These are phyloP conservation scores for Pachymerium ferrugineum DNA, from an alignment of 2,888 invertebrate genomes.

Conservation along the genomic window DNA sequence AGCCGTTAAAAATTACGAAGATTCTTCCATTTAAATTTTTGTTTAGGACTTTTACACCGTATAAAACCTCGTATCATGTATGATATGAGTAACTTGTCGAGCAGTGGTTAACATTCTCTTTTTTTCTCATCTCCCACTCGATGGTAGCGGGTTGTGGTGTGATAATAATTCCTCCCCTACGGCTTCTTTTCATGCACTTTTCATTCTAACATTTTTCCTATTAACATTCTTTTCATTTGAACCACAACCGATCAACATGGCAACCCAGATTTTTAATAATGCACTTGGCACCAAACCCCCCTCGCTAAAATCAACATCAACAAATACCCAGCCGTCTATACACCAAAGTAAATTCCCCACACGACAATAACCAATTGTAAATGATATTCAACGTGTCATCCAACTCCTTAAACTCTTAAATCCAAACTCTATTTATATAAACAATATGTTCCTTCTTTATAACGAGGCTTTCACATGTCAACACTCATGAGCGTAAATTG, in stretches of 20 bases:
- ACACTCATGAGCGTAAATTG: conserved; percentile 27
- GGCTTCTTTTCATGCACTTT: conserved; percentile 26
- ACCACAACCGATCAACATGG: conserved; percentile 27
- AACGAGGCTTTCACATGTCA: not conserved
- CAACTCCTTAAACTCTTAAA: not conserved
- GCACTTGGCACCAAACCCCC: conserved; percentile 14
- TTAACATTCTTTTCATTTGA: conserved; percentile 29
- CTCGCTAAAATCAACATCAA: not conserved
- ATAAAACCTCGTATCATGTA: no score
- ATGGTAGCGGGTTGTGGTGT: not conserved
- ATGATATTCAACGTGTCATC: not conserved
- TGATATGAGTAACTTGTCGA: not conserved
- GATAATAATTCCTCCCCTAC: conserved; percentile 13
- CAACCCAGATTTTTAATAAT: conserved; percentile 24
- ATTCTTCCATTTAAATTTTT: no score
- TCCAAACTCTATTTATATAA: not conserved
- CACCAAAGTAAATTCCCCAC: not conserved
- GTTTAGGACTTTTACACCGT: no score
- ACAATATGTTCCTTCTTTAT: not conserved
- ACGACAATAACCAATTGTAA: not conserved
- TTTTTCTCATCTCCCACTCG: not conserved
- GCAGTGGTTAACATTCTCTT: not conserved
- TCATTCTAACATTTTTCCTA: conserved; percentile 27
- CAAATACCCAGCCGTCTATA: not conserved
- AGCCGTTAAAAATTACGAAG: no score